These are phyloP conservation scores for Chirona hameri DNA, from an alignment of 2,888 invertebrate species.

Conservation along the genomic window DNA sequence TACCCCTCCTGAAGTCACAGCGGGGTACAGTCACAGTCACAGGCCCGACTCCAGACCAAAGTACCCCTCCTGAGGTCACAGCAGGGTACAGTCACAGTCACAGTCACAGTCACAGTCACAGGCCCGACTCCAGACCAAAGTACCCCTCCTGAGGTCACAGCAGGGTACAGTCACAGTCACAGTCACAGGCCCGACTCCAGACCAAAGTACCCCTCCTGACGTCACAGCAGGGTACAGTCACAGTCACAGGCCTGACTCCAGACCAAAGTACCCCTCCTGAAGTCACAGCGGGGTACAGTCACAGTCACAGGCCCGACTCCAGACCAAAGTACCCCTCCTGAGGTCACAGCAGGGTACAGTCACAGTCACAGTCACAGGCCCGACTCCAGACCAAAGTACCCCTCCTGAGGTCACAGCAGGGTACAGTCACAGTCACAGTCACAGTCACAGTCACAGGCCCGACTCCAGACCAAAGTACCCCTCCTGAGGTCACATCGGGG, in stretches of 20 bases:
- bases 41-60: too few species aligned
- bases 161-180: background rate
- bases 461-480: background rate
- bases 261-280: conserved; percentile 44
- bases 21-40: background rate
- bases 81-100: background rate
- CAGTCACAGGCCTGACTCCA: background rate
- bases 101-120: conserved; percentile 72
- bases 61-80: too few species aligned
- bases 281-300: conserved; percentile 61
- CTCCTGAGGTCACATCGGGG: conserved; percentile 57
- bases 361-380: background rate
- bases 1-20: background rate
- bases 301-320: conserved; percentile 68
- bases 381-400: conserved; percentile 35
- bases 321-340: conserved; percentile 45
- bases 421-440: background rate
- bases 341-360: background rate
- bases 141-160: background rate
- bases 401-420: background rate
- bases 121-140: conserved; percentile 49
- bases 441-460: too few species aligned
- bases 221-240: background rate
- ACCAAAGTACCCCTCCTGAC: too few species aligned
- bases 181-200: conserved; percentile 33